Conservation (phyloP, 2,888 invertebrate genomes). For the Lepidocyrtoides sp. region DNA sequence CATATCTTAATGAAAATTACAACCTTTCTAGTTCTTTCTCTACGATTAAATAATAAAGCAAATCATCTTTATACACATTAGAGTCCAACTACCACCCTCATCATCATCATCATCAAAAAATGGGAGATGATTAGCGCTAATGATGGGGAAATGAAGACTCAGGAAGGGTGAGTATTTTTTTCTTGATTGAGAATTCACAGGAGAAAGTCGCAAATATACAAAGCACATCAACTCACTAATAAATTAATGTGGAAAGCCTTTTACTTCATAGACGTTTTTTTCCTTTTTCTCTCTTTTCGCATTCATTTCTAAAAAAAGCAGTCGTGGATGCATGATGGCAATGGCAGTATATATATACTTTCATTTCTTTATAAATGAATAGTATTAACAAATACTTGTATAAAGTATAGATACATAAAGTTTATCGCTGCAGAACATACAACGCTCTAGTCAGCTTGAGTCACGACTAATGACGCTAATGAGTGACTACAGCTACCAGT, state of each 20-base stretch:
- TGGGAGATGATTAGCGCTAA: conserved; percentile 69
- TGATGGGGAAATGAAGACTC: conserved; percentile 38
- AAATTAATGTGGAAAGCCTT: not conserved
- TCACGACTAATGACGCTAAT: conserved; percentile 75
- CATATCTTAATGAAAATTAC: conserved; percentile 76
- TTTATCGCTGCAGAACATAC: too few species aligned
- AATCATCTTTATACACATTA: too few species aligned
- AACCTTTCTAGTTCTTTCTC: not conserved
- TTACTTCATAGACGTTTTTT: not conserved
- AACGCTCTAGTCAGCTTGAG: conserved; percentile 19
- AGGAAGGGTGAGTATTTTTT: not conserved
- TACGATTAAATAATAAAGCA: conserved; percentile 56
- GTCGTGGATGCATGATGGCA: not conserved
- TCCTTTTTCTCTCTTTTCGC: not conserved
- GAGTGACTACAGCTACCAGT: conserved; percentile 67
- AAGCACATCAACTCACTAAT: conserved; percentile 13
- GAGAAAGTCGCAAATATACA: not conserved
- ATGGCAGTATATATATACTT: not conserved
- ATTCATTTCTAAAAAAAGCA: not conserved
- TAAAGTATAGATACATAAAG: too few species aligned
- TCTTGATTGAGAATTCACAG: conserved; percentile 33
- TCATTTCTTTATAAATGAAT: too few species aligned
- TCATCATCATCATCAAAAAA: conserved; percentile 42
- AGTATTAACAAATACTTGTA: too few species aligned
- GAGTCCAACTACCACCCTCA: conserved; percentile 1